Percentiles rank a stretch among this genome's conserved stretches.
Evolutionary conservation across 2,113 vertebrate species (phyloP).

Genomic region (Hypocryptadius cinnamomeus): DNA sequence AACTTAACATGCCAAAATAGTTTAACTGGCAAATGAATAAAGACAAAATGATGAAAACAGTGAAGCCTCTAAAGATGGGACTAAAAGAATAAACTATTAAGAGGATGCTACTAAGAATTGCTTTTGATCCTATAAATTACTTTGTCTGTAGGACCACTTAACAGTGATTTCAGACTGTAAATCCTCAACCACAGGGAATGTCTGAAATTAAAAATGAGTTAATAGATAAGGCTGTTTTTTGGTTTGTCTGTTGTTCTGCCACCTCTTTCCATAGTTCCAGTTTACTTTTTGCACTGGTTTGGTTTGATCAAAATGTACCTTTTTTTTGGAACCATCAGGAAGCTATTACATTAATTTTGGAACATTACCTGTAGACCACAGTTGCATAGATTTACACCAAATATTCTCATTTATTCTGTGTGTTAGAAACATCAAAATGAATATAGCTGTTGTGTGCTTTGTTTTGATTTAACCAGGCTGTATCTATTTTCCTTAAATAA

Average conservation of each 20-base stretch:
- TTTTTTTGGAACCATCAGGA: background rate
- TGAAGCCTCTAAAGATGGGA: background rate
- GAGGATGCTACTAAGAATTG: background rate
- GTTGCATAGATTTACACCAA: background rate
- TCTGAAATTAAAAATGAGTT: background rate
- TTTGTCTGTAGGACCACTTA: background rate
- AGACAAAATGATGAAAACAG: background rate
- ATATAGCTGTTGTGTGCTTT: background rate
- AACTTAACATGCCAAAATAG: background rate
- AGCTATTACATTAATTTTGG: background rate
- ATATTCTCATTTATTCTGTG: background rate
- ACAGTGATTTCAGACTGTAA: background rate
- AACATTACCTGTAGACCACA: background rate
- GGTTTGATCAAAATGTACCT: background rate
- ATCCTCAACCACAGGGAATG: background rate
- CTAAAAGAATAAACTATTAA: background rate
- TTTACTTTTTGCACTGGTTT: background rate
- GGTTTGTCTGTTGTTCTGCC: background rate
- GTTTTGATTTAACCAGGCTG: background rate
- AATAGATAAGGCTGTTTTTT: background rate
- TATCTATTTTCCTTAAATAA: background rate
- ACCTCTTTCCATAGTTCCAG: background rate
- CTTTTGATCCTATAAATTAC: background rate
- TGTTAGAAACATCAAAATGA: background rate
- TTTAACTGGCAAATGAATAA: background rate